Conservation (phyloP, 2,888 invertebrate genomes). For the Acrobasis suavella region DNA sequence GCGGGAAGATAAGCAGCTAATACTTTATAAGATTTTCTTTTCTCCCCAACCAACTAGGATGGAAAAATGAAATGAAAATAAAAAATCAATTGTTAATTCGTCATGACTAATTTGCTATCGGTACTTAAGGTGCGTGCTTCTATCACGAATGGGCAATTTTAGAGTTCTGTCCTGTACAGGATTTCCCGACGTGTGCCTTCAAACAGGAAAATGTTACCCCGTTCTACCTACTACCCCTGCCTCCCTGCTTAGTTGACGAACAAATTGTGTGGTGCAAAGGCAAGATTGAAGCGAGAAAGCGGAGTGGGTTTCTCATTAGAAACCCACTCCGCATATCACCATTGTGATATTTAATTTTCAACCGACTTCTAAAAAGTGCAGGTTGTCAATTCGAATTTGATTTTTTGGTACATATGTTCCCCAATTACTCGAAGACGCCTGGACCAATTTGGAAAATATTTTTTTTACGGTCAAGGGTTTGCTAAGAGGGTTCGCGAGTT, state of each 20-base stretch:
- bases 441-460: no score
- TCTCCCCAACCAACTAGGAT: neutral
- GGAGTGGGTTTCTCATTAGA: neutral
- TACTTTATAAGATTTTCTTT: neutral
- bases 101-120: conserved; percentile 33
- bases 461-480: no score
- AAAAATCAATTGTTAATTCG: neutral
- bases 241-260: conserved; percentile 74
- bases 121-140: conserved; percentile 48
- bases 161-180: conserved; percentile 80
- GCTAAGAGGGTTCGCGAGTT: no score
- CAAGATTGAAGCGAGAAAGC: neutral
- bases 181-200: conserved; percentile 81
- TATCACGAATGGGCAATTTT: conserved; percentile 74
- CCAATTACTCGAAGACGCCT: no score
- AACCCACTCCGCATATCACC: no score
- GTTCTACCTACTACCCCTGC: conserved; percentile 50
- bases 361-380: no score
- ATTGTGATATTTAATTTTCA: no score
- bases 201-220: conserved; percentile 77
- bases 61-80: neutral
- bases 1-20: no score
- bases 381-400: no score
- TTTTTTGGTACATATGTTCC: no score
- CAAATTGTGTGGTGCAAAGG: conserved; percentile 32